Evolutionary conservation across 1,140 invertebrate species (phyloP).

Genomic region (Pseudomyrmex flavicornis): DNA sequence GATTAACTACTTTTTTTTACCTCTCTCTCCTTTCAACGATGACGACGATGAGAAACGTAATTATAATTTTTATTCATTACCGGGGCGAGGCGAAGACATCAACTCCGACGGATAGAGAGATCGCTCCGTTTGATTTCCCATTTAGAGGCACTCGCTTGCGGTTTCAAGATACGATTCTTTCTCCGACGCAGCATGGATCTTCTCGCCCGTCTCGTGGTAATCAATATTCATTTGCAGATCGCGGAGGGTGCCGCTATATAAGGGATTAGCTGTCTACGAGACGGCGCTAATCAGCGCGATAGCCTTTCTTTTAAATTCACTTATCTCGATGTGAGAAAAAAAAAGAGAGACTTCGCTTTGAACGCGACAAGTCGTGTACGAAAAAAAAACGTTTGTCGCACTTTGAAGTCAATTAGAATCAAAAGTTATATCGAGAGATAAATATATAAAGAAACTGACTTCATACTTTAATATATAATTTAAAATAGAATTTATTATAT

Average conservation of each 20-base stretch:
- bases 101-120: slow-evolving; percentile 60
- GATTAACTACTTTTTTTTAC: slow-evolving; percentile 84
- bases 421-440: too few relatives aligned
- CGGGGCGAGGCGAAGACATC: slow-evolving; percentile 40
- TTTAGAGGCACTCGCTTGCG: slow-evolving; percentile 83
- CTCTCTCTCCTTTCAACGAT: slow-evolving; percentile 1
- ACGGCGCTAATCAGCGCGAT: slow-evolving; percentile 64
- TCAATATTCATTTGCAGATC: slow-evolving; percentile 82
- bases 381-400: background rate
- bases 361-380: background rate
- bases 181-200: slow-evolving; percentile 52
- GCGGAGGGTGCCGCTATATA: slow-evolving; percentile 54
- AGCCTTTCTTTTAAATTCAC: slow-evolving; percentile 44
- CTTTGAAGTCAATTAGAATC: background rate
- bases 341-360: background rate
- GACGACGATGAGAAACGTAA: slow-evolving; percentile 82
- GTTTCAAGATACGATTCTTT: slow-evolving; percentile 85
- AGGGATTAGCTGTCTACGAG: slow-evolving; percentile 70
- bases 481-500: background rate
- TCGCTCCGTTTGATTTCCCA: slow-evolving; percentile 80
- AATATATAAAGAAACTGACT: too few relatives aligned
- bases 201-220: slow-evolving; percentile 66
- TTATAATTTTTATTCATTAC: slow-evolving; percentile 86
- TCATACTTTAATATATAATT: background rate
- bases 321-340: background rate